A percentile compares a stretch with the other conserved stretches of the same genome.
Conservation (phyloP, 2,888 invertebrate species). For the Chymomyza caudatula region DNA sequence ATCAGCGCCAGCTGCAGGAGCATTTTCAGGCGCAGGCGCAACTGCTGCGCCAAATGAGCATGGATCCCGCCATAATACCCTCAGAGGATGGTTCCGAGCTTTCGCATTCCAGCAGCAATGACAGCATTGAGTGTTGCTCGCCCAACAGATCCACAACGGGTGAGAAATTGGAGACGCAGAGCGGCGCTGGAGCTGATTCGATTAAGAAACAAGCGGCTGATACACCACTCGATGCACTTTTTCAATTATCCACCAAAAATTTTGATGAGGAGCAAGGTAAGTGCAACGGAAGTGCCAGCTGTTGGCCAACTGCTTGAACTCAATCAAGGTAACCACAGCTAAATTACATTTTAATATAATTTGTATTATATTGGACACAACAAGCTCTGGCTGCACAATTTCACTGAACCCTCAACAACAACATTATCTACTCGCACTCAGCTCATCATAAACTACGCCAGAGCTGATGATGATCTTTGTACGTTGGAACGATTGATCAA, state of each 20-base stretch:
- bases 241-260: conserved; percentile 98
- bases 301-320: neutral
- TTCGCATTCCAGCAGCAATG: conserved; percentile 83
- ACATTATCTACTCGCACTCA: conserved; percentile 10
- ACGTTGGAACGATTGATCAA: conserved; percentile 56
- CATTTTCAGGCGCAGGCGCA: conserved; percentile 79
- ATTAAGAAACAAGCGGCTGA: conserved; percentile 74
- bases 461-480: conserved; percentile 34
- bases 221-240: conserved; percentile 95
- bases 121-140: conserved; percentile 56
- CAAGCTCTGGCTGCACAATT: neutral
- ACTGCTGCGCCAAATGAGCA: conserved; percentile 79
- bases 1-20: conserved; percentile 80
- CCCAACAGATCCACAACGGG: conserved; percentile 11
- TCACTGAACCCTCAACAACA: conserved; percentile 13
- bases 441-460: conserved; percentile 7
- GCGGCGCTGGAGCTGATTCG: conserved; percentile 5
- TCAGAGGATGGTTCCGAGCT: conserved; percentile 86
- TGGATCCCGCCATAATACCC: conserved; percentile 76
- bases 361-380: conserved; percentile 47
- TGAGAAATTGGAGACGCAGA: conserved; percentile 31
- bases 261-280: conserved; percentile 94
- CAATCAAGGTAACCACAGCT: conserved; percentile 44
- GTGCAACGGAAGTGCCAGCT: conserved; percentile 25
- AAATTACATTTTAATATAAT: conserved; percentile 67